phyloP scores from a whole-genome alignment of 2,113 vertebrate genomes.

The Setophaga petechia region DNA sequence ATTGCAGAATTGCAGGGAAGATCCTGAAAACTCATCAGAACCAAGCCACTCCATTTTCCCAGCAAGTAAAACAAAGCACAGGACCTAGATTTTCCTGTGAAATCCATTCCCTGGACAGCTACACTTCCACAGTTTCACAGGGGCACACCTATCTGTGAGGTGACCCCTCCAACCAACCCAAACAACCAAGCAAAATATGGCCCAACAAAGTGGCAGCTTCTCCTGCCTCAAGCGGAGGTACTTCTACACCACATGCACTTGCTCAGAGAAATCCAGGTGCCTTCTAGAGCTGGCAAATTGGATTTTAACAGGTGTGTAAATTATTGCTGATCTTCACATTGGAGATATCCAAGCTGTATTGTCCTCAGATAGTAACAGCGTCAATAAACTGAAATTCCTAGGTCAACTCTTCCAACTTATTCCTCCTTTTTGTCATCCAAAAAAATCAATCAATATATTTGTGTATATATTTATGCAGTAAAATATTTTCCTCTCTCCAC shows the following conservation, averaged over 20 bases:
- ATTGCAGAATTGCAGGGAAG: neutral
- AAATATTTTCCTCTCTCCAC: neutral
- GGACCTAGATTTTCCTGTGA: neutral
- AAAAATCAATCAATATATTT: neutral
- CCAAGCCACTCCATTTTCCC: neutral
- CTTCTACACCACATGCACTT: neutral
- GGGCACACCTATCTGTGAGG: neutral
- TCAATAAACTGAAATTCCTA: neutral
- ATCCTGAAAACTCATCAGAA: neutral
- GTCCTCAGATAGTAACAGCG: neutral
- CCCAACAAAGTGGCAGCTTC: neutral
- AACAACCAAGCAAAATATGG: rapidly evolving
- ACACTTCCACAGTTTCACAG: neutral
- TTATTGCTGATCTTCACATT: neutral
- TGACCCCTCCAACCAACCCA: neutral
- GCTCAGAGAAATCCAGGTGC: neutral
- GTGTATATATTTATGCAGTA: neutral
- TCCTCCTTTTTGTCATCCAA: neutral
- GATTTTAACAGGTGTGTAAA: neutral
- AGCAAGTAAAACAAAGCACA: neutral
- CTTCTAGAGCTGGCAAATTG: neutral
- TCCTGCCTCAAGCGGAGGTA: neutral
- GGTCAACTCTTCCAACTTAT: neutral
- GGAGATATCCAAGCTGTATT: neutral
- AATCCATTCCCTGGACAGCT: neutral